These are phyloP conservation scores for Remorina albescens DNA, from an alignment of 2,797 vertebrate genomes.

Conservation along the genomic window DNA sequence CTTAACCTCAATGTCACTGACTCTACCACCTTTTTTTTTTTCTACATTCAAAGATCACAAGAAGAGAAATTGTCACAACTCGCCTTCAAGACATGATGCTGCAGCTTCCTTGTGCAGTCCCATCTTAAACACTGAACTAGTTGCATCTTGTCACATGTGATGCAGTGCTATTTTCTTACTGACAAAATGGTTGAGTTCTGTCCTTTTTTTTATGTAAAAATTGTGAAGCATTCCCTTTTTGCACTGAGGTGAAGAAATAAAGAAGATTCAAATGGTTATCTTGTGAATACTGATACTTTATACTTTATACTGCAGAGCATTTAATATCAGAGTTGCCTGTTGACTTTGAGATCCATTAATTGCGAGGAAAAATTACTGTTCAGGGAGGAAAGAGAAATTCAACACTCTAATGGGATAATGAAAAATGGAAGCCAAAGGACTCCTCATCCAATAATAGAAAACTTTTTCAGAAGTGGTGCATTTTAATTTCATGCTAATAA, in stretches of 20 bases:
- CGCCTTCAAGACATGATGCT: slow-evolving; percentile 19
- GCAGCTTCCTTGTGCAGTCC: slow-evolving; percentile 8
- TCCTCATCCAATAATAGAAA: not conserved
- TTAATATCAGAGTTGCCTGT: not conserved
- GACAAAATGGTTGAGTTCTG: slow-evolving; percentile 18
- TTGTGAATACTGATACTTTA: slow-evolving; percentile 3
- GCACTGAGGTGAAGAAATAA: slow-evolving; percentile 70
- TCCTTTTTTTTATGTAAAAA: slow-evolving; percentile 45
- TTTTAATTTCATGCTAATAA: not conserved
- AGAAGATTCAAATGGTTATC: slow-evolving; percentile 42
- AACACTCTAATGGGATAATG: not conserved
- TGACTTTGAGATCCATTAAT: not conserved
- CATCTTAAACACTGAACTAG: slow-evolving; percentile 10
- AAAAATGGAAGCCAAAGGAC: slow-evolving; percentile 2
- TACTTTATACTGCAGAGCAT: not conserved
- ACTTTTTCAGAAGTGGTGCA: not conserved
- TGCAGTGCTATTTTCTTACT: slow-evolving; percentile 59
- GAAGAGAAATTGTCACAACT: slow-evolving; percentile 20
- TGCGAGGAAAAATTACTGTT: not conserved
- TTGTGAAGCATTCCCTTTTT: slow-evolving; percentile 77
- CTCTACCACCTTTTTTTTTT: not conserved
- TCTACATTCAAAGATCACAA: slow-evolving; percentile 36
- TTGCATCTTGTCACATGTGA: slow-evolving; percentile 22
- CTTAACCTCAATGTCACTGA: slow-evolving; percentile 31
- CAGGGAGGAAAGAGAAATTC: not conserved